Percentiles rank a stretch among this genome's conserved stretches.
Conservation (phyloP, 92 coral and sea anemone genomes). For the Phenganax stokvisi region DNA sequence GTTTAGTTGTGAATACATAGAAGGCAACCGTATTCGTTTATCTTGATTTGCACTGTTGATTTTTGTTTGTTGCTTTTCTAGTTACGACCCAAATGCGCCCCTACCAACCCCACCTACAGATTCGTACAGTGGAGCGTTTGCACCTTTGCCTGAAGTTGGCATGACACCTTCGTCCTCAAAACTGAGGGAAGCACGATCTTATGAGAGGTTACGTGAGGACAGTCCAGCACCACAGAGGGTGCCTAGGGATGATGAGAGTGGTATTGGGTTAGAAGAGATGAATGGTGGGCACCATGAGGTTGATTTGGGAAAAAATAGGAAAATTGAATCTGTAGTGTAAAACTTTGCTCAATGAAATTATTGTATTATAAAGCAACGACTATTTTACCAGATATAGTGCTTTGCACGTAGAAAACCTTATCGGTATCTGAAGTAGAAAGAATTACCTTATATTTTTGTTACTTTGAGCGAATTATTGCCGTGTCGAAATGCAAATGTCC, state of each 20-base stretch:
- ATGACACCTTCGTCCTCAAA: conserved; percentile 1
- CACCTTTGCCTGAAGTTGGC: conserved; percentile 9
- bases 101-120: conserved; percentile 27
- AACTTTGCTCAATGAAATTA: not conserved
- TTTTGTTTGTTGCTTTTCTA: not conserved
- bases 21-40: not conserved
- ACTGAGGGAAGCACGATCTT: conserved; percentile 12
- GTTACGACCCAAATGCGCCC: conserved; percentile 35
- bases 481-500: no score
- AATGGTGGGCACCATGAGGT: conserved; percentile 1
- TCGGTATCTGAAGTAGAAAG: no score
- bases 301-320: not conserved
- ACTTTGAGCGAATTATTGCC: no score
- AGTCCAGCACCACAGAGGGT: not conserved
- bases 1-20: no score
- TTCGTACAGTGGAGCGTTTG: not conserved
- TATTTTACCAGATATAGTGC: no score
- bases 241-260: conserved; percentile 21
- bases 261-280: conserved; percentile 22
- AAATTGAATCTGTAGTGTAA: conserved; percentile 33
- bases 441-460: no score
- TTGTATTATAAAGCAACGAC: no score
- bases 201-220: conserved; percentile 28
- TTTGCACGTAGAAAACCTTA: no score
- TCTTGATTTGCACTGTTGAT: not conserved